Conservation (phyloP, 2,113 vertebrate genomes). For the Forbesichthys papilliferus region DNA sequence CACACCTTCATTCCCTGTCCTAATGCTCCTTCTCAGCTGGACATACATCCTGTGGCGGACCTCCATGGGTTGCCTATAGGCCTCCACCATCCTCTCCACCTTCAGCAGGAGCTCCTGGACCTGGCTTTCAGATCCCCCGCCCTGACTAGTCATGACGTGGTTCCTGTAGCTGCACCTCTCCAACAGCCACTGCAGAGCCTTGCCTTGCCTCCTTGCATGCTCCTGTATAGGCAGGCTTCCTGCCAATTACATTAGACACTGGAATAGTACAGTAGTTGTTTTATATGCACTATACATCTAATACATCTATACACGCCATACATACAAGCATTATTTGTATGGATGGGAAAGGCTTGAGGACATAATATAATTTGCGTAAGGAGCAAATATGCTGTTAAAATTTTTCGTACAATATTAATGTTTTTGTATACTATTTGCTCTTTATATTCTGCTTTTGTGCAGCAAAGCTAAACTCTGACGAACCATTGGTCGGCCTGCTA, state of each 20-base stretch:
- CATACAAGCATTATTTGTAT: too few species aligned
- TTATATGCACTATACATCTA: background rate
- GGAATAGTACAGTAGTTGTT: background rate
- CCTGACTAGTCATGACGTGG: constrained; percentile 21
- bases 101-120: constrained; percentile 25
- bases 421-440: too few species aligned
- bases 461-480: too few species aligned
- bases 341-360: too few species aligned
- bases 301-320: too few species aligned
- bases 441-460: too few species aligned
- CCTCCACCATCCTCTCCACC: constrained; percentile 23
- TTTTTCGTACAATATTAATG: too few species aligned
- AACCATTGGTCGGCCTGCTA: too few species aligned
- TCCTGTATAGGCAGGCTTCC: constrained; percentile 26
- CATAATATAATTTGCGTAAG: too few species aligned
- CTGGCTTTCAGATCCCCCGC: background rate
- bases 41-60: constrained; percentile 1
- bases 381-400: too few species aligned
- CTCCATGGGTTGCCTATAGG: background rate
- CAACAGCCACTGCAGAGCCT: constrained; percentile 38
- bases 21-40: background rate
- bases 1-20: background rate
- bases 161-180: constrained; percentile 49
- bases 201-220: constrained; percentile 16
- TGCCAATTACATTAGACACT: background rate